Evolutionary conservation across 1,140 invertebrate genomes (phyloP).

Genomic region (Drosophila simulans): DNA sequence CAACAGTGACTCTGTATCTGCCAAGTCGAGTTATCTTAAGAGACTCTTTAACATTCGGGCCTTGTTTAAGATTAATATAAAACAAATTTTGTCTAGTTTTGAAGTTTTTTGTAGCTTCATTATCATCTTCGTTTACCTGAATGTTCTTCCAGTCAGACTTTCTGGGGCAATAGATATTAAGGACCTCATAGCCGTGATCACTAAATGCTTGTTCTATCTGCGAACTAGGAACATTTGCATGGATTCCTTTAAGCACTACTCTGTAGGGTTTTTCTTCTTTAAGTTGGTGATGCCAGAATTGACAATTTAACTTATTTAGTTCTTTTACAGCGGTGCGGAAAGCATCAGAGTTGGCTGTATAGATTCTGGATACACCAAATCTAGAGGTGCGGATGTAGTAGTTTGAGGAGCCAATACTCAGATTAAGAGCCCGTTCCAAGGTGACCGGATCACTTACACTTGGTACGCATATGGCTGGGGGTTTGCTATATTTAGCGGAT

Average conservation of each 20-base stretch:
- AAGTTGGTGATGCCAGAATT: slow-evolving; percentile 27
- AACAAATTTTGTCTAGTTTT: background rate
- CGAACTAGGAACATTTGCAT: slow-evolving; percentile 17
- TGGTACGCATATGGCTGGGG: slow-evolving; percentile 9
- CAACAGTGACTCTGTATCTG: no score
- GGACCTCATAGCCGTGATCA: slow-evolving; percentile 5
- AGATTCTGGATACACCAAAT: slow-evolving; percentile 22
- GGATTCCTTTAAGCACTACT: slow-evolving; percentile 12
- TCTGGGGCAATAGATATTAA: slow-evolving; percentile 26
- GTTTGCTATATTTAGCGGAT: background rate
- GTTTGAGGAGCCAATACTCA: slow-evolving; percentile 2
- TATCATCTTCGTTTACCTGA: slow-evolving; percentile 5
- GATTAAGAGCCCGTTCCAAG: background rate
- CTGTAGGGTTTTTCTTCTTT: slow-evolving; percentile 24
- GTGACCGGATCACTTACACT: slow-evolving; percentile 5
- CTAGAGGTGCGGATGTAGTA: slow-evolving; percentile 21
- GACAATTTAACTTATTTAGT: slow-evolving; percentile 11
- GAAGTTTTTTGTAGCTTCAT: background rate
- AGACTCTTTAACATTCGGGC: background rate
- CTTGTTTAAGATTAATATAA: background rate
- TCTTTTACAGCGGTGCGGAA: slow-evolving; percentile 13
- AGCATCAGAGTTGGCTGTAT: slow-evolving; percentile 16
- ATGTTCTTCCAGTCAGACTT: slow-evolving; percentile 12
- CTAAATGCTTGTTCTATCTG: slow-evolving; percentile 4
- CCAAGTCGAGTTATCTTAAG: background rate